Evolutionary conservation across 2,113 vertebrate genomes (phyloP).

Genomic region (Hemichromis elongatus): DNA sequence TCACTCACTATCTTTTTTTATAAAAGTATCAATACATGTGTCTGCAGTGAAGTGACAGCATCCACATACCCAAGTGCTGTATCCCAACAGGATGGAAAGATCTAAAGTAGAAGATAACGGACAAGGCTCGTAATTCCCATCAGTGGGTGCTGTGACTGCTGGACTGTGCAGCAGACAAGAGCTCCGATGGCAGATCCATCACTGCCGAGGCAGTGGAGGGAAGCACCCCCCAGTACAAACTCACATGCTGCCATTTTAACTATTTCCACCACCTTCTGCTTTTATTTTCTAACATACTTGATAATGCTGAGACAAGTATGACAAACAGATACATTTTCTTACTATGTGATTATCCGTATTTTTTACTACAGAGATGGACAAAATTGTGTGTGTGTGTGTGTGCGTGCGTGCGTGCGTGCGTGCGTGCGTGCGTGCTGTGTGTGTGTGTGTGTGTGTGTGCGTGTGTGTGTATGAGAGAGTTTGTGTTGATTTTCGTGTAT

Average conservation of each 20-base stretch:
- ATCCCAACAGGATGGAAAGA: conserved; percentile 39
- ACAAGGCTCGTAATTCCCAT: conserved; percentile 45
- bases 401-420: too few species aligned
- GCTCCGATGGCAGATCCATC: conserved; percentile 35
- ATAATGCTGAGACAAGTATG: not conserved
- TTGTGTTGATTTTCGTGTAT: not conserved
- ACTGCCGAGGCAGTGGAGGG: not conserved
- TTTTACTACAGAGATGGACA: not conserved
- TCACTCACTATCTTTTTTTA: conserved; percentile 21
- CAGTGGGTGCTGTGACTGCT: not conserved
- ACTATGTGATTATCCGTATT: too few species aligned
- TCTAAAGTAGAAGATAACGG: conserved; percentile 34
- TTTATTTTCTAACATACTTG: not conserved
- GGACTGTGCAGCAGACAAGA: conserved; percentile 16
- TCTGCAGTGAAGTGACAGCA: not conserved
- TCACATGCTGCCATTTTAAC: not conserved
- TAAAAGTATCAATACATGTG: conserved; percentile 4
- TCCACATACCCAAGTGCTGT: not conserved
- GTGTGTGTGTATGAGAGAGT: too few species aligned
- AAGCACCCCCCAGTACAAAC: not conserved
- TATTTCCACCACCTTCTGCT: not conserved
- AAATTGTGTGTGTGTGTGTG: not conserved
- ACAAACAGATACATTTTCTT: not conserved
- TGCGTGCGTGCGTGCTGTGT: too few species aligned
- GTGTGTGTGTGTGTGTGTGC: too few species aligned